These are phyloP conservation scores for Bombyx mori DNA, from an alignment of 1,140 invertebrate species.

Conservation along the genomic window DNA sequence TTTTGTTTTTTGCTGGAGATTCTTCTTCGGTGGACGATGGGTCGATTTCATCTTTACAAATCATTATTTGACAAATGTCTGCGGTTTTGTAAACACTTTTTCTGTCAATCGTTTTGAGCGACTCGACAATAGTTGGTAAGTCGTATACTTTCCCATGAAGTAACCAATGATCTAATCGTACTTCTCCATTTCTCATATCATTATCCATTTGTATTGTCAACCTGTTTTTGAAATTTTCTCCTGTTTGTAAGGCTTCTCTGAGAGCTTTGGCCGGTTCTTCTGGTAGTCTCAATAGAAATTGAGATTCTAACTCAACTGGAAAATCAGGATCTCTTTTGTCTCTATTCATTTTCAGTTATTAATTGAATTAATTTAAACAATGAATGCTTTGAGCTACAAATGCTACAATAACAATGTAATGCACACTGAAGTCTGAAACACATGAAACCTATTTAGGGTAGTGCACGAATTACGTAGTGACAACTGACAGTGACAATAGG, in stretches of 20 bases:
- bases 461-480: too few relatives aligned
- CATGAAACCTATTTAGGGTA: too few relatives aligned
- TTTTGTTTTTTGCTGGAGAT: conserved; percentile 88
- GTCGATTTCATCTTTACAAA: conserved; percentile 91
- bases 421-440: too few relatives aligned
- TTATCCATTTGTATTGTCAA: conserved; percentile 90
- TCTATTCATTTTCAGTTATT: conserved; percentile 36
- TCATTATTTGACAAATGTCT: conserved; percentile 93
- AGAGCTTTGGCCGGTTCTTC: conserved; percentile 83
- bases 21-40: conserved; percentile 84
- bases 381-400: neutral
- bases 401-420: too few relatives aligned
- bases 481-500: too few relatives aligned
- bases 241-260: conserved; percentile 82
- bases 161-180: conserved; percentile 90
- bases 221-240: conserved; percentile 88
- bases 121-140: conserved; percentile 93
- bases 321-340: conserved; percentile 50
- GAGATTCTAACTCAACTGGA: conserved; percentile 87
- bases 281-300: conserved; percentile 90
- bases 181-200: conserved; percentile 92
- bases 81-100: conserved; percentile 98
- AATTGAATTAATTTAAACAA: neutral
- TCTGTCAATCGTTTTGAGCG: conserved; percentile 94
- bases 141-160: conserved; percentile 93